These are phyloP conservation scores for Sebastes flavidus DNA, from an alignment of 2,797 vertebrate genomes.

Conservation along the genomic window DNA sequence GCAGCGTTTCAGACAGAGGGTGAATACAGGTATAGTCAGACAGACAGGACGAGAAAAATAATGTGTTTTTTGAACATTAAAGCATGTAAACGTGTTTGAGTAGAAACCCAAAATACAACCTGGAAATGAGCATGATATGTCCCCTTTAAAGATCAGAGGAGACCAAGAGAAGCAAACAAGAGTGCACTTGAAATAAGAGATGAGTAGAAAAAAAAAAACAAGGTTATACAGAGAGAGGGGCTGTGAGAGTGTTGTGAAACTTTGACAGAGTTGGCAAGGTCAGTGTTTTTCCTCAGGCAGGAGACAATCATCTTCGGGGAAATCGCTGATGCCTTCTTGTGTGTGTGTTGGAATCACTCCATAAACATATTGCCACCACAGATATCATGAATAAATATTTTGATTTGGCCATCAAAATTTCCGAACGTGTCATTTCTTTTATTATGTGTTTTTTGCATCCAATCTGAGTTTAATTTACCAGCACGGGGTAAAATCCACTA, in stretches of 20 bases:
- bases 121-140: too few relatives aligned
- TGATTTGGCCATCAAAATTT: conserved; percentile 56
- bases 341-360: conserved; percentile 39
- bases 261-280: conserved; percentile 49
- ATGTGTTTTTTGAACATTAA: too few relatives aligned
- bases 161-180: conserved; percentile 23
- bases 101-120: too few relatives aligned
- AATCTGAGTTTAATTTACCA: conserved; percentile 56
- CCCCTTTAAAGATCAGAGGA: neutral
- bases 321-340: conserved; percentile 34
- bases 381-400: conserved; percentile 60
- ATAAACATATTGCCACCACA: conserved; percentile 57
- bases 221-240: conserved; percentile 7
- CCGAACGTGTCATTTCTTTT: conserved; percentile 44
- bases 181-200: conserved; percentile 28
- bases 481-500: conserved; percentile 46
- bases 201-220: conserved; percentile 8
- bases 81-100: too few relatives aligned
- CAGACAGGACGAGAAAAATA: too few relatives aligned
- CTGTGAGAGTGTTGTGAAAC: conserved; percentile 33
- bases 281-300: conserved; percentile 50
- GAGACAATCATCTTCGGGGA: conserved; percentile 51
- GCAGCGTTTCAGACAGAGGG: too few relatives aligned
- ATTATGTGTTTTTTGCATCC: conserved; percentile 32
- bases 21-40: too few relatives aligned